Evolutionary conservation across 2,113 vertebrate species (phyloP), one percentile per base, ranked within the genome.

Genomic region (Embiotoca jacksoni): DNA sequence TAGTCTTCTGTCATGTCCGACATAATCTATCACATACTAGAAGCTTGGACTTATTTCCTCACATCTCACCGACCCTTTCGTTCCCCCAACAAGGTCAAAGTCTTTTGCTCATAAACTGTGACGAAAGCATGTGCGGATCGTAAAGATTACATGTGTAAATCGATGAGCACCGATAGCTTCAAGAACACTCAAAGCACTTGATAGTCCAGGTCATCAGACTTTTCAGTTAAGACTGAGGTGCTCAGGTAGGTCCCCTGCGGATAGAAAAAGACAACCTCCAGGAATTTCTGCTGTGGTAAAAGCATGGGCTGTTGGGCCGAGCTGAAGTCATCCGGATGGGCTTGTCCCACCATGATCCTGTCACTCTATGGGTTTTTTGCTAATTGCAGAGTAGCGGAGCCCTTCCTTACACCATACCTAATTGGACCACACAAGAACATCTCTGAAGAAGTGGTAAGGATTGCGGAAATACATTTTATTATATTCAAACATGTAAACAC

Each of bases 401-500:
- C 94, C 9, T 95, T 94, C 56, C 83, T 94, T 7, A 93, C 92
- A 16, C 92, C 93, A 7, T 95, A 95, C 70, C 71, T 95, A 15
- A 92, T 94, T 74, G 94, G 92, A 68, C 91, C 93, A 30, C 33
- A 88, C 76, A 94, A 94, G 85, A 95, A 95, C 85, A 92, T 95
- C 58, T 94, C 94, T 5, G 91, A 81, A 81, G 89, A 92, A 81
- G 89, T 90, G 89, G 93, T 93, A 90, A 90, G 89, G 52, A 62
- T 4, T 32, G 14, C 60, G 39, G 23, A 67, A 52, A 62, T 32
- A 71, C 33, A 53, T 55, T 37, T 30, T 10, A 11, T 32, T 7
- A 30, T 39, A 60, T 23, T 23, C 23, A 23, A 71, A 52, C 7
- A 4, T 9, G 0, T 36, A 32, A 30, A 61, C 56, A n/a, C 30